Conservation (phyloP, 2,797 vertebrate genomes). For the Otolemur crassicaudatus region DNA sequence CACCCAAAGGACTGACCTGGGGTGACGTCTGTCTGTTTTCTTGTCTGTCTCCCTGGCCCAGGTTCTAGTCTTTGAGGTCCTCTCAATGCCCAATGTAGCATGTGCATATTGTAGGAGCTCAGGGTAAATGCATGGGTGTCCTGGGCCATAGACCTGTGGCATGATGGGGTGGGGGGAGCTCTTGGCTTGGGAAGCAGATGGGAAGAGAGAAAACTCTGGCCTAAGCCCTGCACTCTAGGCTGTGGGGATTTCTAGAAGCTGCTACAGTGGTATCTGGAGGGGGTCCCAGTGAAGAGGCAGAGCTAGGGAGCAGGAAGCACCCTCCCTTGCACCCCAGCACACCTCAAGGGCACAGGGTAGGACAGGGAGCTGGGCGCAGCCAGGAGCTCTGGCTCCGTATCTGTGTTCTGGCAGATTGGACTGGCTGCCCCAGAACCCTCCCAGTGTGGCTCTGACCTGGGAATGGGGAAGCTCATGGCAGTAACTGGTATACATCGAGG, state of each 20-base stretch:
- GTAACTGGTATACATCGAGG: neutral
- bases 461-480: neutral
- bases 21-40: neutral
- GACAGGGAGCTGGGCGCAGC: neutral
- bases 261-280: neutral
- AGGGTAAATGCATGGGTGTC: rapidly evolving
- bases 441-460: neutral
- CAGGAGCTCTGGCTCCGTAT: neutral
- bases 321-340: rapidly evolving
- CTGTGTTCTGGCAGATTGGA: neutral
- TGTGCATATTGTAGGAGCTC: neutral
- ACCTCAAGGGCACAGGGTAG: neutral
- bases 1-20: rapidly evolving
- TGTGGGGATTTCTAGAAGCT: neutral
- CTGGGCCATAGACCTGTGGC: neutral
- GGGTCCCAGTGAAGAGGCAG: neutral
- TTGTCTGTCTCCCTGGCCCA: rapidly evolving
- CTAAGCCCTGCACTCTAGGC: neutral
- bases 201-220: neutral
- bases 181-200: neutral
- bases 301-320: neutral
- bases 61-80: neutral
- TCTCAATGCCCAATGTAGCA: neutral
- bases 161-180: rapidly evolving
- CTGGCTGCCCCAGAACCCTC: rapidly evolving